Base-by-base conservation (phyloP, 2,888 invertebrate species). In the Mythimna ferrago region DNA sequence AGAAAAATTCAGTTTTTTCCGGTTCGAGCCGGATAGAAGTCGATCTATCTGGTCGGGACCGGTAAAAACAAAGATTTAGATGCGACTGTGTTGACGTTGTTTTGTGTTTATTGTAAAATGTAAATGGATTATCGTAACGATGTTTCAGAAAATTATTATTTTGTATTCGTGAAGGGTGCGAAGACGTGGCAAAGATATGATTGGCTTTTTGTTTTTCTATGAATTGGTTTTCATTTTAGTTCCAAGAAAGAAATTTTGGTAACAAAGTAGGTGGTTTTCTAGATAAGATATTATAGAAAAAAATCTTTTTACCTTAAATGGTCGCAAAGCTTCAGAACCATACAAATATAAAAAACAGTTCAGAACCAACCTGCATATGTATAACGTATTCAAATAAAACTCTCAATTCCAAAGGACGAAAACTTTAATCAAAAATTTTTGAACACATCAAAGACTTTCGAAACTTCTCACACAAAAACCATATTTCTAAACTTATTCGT, bases 1-100 rank as follows among this genome's bases (percentile, higher is more conserved):
- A 88, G 87, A 88, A 86, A 88, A 87, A 90, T 88, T 88, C 89
- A 88, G 87, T 87, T 89, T 92, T 91, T 90, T 88, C 84, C 82
- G 73, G 66, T 80, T 67, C 67, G 73, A 72, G 64, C 69, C 76
- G 73, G 78, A 80, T 72, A 76, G 68, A 64, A 72, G 76, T 76
- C 82, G 83, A 73, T 80, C 80, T 76, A 83, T 83, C 79, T 74
- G 79, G 66, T 70, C 67, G 75, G 73, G 74, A 78, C 74, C 74
- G 76, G 80, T 81, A 73, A 60, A 85, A 80, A 83, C 66, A 77
- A 81, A 79, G 76, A 85, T 75, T 79, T 72, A 71, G 68, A 73
- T 87, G 70, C 65, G 61, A 41, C 66, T 73, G 76, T 69, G 70
- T 74, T 62, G 64, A 71, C 66, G 65, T 63, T 75, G 41, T 79